Base-by-base conservation (phyloP, 2,888 invertebrate genomes). In the Spisula solida region DNA sequence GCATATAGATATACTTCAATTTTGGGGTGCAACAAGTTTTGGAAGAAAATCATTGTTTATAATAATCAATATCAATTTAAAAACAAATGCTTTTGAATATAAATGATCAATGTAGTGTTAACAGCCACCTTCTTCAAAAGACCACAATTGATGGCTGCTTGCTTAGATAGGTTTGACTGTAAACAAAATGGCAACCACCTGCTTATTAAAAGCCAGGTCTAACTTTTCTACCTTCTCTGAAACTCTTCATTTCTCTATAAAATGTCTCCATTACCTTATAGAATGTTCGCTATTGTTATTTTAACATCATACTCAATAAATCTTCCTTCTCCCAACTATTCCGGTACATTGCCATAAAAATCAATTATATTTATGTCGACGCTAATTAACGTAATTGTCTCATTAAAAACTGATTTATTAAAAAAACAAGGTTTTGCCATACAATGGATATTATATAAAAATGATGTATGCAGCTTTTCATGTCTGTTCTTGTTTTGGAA, bases 351-450 rank as follows among this genome's bases (percentile, higher is more conserved):
- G 6, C 25, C 10, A 25, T 66, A 25, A 66, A 66, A 66, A 66
- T 66, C 60, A 25, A 66, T 66, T 66, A 66, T 66, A 16, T 66
- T 66, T n/a, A 66, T n/a, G 25, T 66, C 60, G n/a, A 25, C 60
- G n/a, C 25, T n/a, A 66, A 66, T 25, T 66, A 25, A 66, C n/a
- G 60, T 66, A 66, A 66, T 66, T 25, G 60, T 25, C 60, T 66
- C 60, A 25, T 66, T 66, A 66, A 66, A 66, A 66, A 25, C 60
- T 66, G n/a, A 66, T 66, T 66, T 66, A 66, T 66, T 66, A n/a
- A 66, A 25, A 66, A 25, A 41, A 25, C n/a, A 20, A 1, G 12
- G n/a, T 25, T 66, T 66, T 25, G n/a, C 25, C 6, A 0, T 66
- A 25, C 25, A 66, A 25, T 66, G 60, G 20, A n/a, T 66, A 66